These are phyloP conservation scores for Vanacampus margaritifer DNA, from an alignment of 2,113 vertebrate species.

Conservation along the genomic window DNA sequence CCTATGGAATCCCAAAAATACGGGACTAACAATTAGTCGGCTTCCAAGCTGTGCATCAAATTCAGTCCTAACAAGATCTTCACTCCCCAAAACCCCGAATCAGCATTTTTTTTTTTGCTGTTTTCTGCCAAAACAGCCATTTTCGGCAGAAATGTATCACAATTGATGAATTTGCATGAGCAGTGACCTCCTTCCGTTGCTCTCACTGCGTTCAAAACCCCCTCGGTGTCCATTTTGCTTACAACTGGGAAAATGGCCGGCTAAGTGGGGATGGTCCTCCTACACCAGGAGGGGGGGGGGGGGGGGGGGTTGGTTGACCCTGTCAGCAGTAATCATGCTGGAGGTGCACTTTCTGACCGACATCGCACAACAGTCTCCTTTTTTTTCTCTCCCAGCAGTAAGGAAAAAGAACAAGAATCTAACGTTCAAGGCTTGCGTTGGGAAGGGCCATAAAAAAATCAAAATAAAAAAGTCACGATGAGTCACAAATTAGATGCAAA, in stretches of 20 bases:
- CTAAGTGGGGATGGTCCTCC: constrained; percentile 48
- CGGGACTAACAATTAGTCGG: too few species aligned
- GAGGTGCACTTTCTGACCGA: constrained; percentile 24
- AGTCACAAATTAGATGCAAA: constrained; percentile 19
- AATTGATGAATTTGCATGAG: background rate
- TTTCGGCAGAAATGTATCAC: background rate
- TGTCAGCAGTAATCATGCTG: constrained; percentile 41
- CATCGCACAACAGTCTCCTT: constrained; percentile 7
- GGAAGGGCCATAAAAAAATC: background rate
- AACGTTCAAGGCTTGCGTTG: background rate
- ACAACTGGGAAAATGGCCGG: constrained; percentile 36
- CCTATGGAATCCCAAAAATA: too few species aligned
- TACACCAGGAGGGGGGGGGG: too few species aligned
- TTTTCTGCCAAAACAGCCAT: too few species aligned
- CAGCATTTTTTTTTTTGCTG: background rate
- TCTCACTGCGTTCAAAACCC: constrained; percentile 57
- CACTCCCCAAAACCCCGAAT: background rate
- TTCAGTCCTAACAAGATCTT: too few species aligned
- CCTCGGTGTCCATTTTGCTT: constrained; percentile 41
- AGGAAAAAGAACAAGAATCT: constrained; percentile 3
- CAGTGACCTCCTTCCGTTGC: constrained; percentile 15
- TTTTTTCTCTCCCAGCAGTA: constrained; percentile 5
- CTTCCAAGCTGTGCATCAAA: too few species aligned
- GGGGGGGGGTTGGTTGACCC: constrained; percentile 16
- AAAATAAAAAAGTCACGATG: constrained; percentile 1